Evolutionary conservation across 35 echinoderm and acorn worm species (phyloP).

Genomic region (Nesometra sesokonis): DNA sequence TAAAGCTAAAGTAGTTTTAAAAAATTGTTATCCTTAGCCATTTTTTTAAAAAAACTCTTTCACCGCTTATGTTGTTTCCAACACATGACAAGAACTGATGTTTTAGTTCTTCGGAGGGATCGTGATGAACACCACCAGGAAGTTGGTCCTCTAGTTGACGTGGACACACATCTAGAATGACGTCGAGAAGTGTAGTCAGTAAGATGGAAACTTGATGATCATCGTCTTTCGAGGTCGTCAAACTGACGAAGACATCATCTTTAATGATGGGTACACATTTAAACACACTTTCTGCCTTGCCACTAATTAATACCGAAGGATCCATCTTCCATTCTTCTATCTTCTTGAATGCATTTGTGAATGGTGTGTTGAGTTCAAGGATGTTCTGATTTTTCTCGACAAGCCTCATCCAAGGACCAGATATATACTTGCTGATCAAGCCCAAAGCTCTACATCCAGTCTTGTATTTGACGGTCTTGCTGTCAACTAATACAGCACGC

Average conservation of each 20-base stretch:
- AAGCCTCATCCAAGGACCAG: conserved; percentile 12
- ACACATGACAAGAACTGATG: background rate
- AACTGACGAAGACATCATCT: too few relatives aligned
- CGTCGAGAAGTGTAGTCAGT: background rate
- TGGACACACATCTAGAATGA: background rate
- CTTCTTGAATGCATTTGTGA: background rate
- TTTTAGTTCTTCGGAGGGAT: background rate
- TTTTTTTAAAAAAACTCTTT: conserved; percentile 17
- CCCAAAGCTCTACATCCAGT: background rate
- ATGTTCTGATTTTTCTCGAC: background rate
- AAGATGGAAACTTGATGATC: too few relatives aligned
- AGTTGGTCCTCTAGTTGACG: conserved; percentile 4
- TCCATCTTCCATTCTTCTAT: too few relatives aligned
- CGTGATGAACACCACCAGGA: background rate
- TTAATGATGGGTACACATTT: too few relatives aligned
- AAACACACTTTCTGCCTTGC: too few relatives aligned
- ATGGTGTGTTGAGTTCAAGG: conserved; percentile 4
- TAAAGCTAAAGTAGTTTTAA: too few relatives aligned
- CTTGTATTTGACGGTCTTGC: background rate
- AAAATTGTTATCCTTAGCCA: too few relatives aligned
- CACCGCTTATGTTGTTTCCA: conserved; percentile 9
- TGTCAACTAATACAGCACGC: background rate
- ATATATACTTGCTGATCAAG: background rate
- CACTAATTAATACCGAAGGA: too few relatives aligned
- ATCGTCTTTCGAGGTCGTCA: too few relatives aligned